A percentile compares a stretch with the other conserved stretches of the same genome.
Conservation (phyloP, 2,797 vertebrate genomes). For the Ispidina lecontei region DNA sequence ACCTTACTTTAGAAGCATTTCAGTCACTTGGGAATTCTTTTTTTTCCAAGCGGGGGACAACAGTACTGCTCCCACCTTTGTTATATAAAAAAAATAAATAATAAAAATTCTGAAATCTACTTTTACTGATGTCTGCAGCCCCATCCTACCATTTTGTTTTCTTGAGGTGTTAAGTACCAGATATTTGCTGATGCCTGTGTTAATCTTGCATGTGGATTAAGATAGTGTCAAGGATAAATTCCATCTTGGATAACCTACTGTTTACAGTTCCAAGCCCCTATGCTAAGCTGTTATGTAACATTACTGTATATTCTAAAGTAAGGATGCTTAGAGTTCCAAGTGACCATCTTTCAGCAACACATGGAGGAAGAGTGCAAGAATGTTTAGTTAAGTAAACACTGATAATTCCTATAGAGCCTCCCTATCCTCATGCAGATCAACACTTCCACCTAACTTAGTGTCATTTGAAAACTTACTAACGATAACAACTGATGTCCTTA, state of each 20-base stretch:
- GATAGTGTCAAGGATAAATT: neutral
- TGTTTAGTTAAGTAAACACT: neutral
- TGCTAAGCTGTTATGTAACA: neutral
- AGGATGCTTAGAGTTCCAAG: neutral
- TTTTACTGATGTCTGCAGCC: neutral
- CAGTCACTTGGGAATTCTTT: neutral
- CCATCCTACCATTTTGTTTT: neutral
- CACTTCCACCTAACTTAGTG: too few relatives aligned
- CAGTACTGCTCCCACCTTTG: neutral
- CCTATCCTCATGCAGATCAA: too few relatives aligned
- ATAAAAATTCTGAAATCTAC: neutral
- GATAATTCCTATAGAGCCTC: neutral
- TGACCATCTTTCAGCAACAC: neutral
- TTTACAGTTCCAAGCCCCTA: neutral
- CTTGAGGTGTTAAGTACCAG: neutral
- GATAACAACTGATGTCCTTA: too few relatives aligned
- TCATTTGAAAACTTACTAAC: too few relatives aligned
- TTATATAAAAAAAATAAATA: neutral
- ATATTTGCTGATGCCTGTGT: neutral
- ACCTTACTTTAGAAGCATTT: neutral
- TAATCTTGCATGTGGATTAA: neutral
- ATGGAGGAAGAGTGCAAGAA: neutral
- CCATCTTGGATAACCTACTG: neutral
- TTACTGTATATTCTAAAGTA: neutral
- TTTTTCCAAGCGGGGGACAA: neutral